phyloP scores from a whole-genome alignment of 2,113 vertebrate species.

The Daboia siamensis region DNA sequence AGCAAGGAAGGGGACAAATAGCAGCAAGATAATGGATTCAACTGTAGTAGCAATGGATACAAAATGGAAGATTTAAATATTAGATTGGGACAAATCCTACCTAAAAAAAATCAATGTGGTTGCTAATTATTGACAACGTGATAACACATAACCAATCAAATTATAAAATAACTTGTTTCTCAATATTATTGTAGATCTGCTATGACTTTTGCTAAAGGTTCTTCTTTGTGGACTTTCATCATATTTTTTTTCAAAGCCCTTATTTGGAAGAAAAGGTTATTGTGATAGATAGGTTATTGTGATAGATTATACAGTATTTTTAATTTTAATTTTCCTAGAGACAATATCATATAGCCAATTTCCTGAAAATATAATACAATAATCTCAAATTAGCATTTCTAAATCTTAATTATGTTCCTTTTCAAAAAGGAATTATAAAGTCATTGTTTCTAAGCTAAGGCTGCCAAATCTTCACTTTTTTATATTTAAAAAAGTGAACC shows the following conservation, averaged over 20 bases:
- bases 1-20: background rate
- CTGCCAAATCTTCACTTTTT: conserved; percentile 39
- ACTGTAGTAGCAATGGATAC: background rate
- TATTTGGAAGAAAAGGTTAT: background rate
- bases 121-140: background rate
- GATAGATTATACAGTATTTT: too few relatives aligned
- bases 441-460: conserved; percentile 14
- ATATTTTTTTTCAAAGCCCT: background rate
- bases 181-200: background rate
- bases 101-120: background rate
- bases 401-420: background rate
- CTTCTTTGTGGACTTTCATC: background rate
- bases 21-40: background rate
- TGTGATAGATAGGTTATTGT: too few relatives aligned
- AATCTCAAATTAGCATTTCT: conserved; percentile 5
- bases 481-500: conserved; percentile 14
- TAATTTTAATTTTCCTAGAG: background rate
- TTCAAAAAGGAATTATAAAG: conserved; percentile 1
- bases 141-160: background rate
- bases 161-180: background rate
- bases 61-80: background rate
- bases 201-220: background rate
- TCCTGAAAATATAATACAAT: background rate
- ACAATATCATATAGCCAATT: background rate
- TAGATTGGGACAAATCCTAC: background rate